A percentile compares a stretch with the other conserved stretches of the same genome.
Conservation (phyloP, 2,797 vertebrate genomes). For the Phyllotis vaccarum region DNA sequence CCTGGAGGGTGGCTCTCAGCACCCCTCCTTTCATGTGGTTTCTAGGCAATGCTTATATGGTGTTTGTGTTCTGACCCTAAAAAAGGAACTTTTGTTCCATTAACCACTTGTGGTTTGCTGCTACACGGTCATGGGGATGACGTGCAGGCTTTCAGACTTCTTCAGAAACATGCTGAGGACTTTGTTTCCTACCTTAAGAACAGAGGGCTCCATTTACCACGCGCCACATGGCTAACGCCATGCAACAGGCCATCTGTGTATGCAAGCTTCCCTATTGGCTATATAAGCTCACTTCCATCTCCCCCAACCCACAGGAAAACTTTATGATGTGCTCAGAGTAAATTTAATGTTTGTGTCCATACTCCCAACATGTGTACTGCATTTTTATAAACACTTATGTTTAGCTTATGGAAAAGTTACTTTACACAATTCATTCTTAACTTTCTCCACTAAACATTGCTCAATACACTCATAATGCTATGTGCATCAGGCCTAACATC, state of each 20-base stretch:
- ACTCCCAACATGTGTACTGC: neutral
- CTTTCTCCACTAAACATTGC: neutral
- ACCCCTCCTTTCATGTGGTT: slow-evolving; percentile 7
- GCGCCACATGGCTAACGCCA: neutral
- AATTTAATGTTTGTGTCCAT: neutral
- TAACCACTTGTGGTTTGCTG: slow-evolving; percentile 29
- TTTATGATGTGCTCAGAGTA: neutral
- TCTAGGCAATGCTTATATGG: neutral
- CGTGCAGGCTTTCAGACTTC: slow-evolving; percentile 2
- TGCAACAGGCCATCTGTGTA: neutral
- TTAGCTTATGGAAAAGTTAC: neutral
- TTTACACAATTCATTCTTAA: neutral
- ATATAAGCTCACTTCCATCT: neutral
- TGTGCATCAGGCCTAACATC: neutral
- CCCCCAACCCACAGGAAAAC: neutral
- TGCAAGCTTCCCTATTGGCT: neutral
- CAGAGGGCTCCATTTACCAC: neutral
- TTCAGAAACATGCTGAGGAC: neutral
- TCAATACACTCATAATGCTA: neutral
- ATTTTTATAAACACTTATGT: neutral
- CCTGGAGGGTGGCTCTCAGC: neutral
- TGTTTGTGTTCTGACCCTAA: slow-evolving; percentile 36
- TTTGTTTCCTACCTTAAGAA: neutral
- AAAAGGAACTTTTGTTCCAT: slow-evolving; percentile 50
- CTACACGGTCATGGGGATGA: neutral